Conservation (phyloP, 2,888 invertebrate species). For the Cheilosia vernalis region DNA sequence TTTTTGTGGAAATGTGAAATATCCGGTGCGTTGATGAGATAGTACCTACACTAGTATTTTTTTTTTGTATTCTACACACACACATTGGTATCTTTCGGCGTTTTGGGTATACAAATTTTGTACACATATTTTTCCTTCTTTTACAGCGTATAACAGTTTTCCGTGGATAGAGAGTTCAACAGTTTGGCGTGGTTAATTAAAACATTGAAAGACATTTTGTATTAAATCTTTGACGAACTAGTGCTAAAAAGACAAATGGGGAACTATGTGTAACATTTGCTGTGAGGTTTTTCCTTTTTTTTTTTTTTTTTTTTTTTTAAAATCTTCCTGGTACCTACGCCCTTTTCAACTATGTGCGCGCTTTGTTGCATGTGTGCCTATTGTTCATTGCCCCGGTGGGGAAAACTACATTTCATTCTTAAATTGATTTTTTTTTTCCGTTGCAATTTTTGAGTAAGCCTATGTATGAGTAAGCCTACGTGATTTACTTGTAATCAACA, state of each 20-base stretch:
- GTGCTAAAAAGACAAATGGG: slow-evolving; percentile 35
- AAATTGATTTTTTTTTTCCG: slow-evolving; percentile 33
- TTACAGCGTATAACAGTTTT: slow-evolving; percentile 70
- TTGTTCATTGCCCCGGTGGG: not conserved
- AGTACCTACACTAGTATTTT: slow-evolving; percentile 50
- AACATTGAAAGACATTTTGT: slow-evolving; percentile 40
- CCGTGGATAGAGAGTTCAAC: slow-evolving; percentile 70
- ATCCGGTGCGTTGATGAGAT: slow-evolving; percentile 55
- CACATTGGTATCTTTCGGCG: slow-evolving; percentile 58
- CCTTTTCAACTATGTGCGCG: slow-evolving; percentile 67
- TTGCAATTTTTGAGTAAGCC: slow-evolving; percentile 14
- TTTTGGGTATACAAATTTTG: slow-evolving; percentile 67
- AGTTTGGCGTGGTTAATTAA: slow-evolving; percentile 74
- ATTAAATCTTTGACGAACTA: slow-evolving; percentile 53
- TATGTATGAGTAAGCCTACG: slow-evolving; percentile 48
- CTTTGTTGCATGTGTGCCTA: slow-evolving; percentile 32
- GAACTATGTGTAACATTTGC: slow-evolving; percentile 30
- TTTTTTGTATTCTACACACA: slow-evolving; percentile 24
- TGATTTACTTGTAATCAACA: slow-evolving; percentile 65
- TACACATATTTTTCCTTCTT: slow-evolving; percentile 49
- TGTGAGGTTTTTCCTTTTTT: slow-evolving; percentile 6
- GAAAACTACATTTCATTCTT: slow-evolving; percentile 60
- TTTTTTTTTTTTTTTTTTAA: slow-evolving; percentile 12
- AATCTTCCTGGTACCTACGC: slow-evolving; percentile 57
- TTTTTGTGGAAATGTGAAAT: slow-evolving; percentile 17